phyloP scores from a whole-genome alignment of 2,797 vertebrate genomes.

The Limosa lapponica region DNA sequence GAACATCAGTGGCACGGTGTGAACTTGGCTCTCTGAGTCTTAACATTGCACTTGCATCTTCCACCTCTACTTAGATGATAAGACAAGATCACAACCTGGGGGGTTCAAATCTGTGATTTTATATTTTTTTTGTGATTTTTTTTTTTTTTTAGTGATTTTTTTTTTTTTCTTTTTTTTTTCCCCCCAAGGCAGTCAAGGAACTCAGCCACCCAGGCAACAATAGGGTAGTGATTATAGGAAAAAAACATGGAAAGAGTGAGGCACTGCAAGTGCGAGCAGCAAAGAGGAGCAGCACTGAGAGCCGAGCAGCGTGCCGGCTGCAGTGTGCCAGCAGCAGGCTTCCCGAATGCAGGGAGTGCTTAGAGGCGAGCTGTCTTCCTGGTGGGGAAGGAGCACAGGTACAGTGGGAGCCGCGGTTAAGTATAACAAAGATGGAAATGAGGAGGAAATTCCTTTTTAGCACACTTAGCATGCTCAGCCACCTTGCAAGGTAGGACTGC shows the following conservation, averaged over 20 bases:
- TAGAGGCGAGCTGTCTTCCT: background rate
- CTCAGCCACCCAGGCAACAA: background rate
- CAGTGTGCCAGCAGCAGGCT: background rate
- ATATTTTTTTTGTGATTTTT: background rate
- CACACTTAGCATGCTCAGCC: conserved; percentile 15
- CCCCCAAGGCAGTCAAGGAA: background rate
- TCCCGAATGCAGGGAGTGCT: fast-evolving
- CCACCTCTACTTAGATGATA: background rate
- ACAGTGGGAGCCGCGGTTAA: background rate
- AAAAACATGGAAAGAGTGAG: background rate
- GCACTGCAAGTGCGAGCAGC: background rate
- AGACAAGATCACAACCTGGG: background rate
- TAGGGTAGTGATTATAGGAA: background rate
- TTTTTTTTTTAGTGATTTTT: background rate
- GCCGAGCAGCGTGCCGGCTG: background rate
- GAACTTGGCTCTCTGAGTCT: background rate
- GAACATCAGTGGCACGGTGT: fast-evolving
- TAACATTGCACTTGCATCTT: background rate
- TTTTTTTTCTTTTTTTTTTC: too few species aligned
- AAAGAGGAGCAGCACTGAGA: background rate
- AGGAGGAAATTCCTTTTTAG: conserved; percentile 45
- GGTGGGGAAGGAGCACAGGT: background rate
- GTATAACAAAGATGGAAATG: conserved; percentile 18
- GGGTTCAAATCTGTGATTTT: background rate
- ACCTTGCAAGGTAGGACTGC: background rate